Evolutionary conservation across 2,888 invertebrate species (phyloP), one percentile per base, ranked within the genome.

Genomic region (Prosapia bicincta): DNA sequence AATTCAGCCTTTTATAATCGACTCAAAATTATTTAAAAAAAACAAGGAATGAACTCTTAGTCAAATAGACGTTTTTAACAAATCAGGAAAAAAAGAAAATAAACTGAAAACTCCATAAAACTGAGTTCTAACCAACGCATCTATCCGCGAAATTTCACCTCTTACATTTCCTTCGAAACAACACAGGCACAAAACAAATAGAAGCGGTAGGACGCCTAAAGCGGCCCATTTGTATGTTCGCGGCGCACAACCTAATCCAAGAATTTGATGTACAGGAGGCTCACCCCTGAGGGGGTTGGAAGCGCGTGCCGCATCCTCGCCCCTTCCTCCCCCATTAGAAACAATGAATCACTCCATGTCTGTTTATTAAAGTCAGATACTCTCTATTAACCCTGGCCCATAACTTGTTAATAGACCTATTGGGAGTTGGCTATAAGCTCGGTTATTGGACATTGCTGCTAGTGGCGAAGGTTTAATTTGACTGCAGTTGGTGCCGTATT

Each of bases 191-290:
- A 54, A 54, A 54, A 54, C 54, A 54, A 54, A 54, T 54, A 54
- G 54, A 54, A 70, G n/a, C 20, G 43, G 28, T 23, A 30, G 65
- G 73, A 54, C 24, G 73, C 9, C 68, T 24, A 32, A 73, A 73
- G 43, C 73, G 67, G 26, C 43, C 68, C 73, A 73, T 73, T 73
- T 73, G 73, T 73, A 73, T 73, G 73, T 68, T 73, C 20, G 24
- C n/a, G 38, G 67, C 68, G 65, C 23, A 23, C 26, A 54, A 67
- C 72, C 20, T 54, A 54, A 54, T 54, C 54, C 54, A 54, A 54
- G 54, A 54, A 38, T 38, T 38, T 38, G 38, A 38, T 38, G 38
- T 38, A 38, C 13, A 13, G 15, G 13, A 20, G 30, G 67, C 26
- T n/a, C 66, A 15, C 66, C 66, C 10, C 66, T 66, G 28, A 9